Evolutionary conservation across 2,797 vertebrate species (phyloP).

Genomic region (Odontamblyopus rebecca): DNA sequence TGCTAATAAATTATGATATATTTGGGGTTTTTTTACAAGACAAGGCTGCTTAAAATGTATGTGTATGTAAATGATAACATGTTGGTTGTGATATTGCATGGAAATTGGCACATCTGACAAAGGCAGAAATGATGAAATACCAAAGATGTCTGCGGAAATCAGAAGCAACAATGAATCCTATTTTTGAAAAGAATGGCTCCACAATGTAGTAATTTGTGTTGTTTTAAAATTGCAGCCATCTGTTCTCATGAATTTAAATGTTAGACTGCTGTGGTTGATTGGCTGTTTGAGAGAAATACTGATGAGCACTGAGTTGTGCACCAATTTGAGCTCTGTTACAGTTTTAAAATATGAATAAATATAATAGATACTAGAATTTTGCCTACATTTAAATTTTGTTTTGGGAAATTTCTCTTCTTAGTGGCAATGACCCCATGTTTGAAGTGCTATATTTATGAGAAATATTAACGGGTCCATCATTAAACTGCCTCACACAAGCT

Average conservation of each 20-base stretch:
- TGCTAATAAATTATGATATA: background rate
- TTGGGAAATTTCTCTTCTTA: background rate
- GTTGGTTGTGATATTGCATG: background rate
- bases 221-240: background rate
- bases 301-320: background rate
- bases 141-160: constrained; percentile 6
- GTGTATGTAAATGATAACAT: no score
- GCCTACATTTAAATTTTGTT: background rate
- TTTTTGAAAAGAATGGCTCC: background rate
- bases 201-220: background rate
- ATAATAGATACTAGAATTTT: background rate
- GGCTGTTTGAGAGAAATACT: background rate
- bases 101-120: background rate
- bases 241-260: constrained; percentile 5
- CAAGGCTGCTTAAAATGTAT: background rate
- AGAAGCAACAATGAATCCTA: constrained; percentile 1
- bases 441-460: no score
- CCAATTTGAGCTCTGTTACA: background rate
- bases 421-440: no score
- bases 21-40: background rate
- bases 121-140: constrained; percentile 8
- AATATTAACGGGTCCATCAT: no score
- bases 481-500: no score
- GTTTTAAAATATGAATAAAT: background rate
- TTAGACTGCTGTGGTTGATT: background rate